Evolutionary conservation across 2,797 vertebrate genomes (phyloP).

Genomic region (Lateolabrax maculatus): DNA sequence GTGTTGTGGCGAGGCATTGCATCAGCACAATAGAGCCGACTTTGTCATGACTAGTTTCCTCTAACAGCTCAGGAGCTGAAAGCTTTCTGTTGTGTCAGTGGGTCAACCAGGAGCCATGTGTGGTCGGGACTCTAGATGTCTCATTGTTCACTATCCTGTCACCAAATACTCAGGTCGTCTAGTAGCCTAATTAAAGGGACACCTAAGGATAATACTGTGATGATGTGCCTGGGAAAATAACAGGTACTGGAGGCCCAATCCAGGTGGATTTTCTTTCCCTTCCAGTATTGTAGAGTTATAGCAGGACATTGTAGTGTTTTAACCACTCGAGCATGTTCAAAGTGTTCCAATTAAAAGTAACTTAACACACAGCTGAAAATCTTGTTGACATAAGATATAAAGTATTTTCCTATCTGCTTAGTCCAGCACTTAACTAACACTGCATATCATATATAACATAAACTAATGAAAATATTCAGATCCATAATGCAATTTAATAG

Average conservation of each 20-base stretch:
- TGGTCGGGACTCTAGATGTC: conserved; percentile 32
- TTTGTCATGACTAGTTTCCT: conserved; percentile 64
- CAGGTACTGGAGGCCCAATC: background rate
- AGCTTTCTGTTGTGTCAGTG: conserved; percentile 55
- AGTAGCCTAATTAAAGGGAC: conserved; percentile 49
- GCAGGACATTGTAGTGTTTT: background rate
- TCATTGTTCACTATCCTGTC: conserved; percentile 45
- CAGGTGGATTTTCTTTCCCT: background rate
- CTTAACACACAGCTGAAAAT: background rate
- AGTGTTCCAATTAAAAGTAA: background rate
- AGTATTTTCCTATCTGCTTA: background rate
- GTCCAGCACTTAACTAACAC: background rate
- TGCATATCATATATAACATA: background rate
- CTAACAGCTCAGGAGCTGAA: conserved; percentile 53
- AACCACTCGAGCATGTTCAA: background rate
- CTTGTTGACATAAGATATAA: background rate
- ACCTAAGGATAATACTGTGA: conserved; percentile 35
- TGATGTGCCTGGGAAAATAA: conserved; percentile 15
- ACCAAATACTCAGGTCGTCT: conserved; percentile 41
- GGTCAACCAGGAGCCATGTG: conserved; percentile 39
- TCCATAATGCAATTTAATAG: background rate
- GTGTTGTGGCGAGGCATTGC: conserved; percentile 37
- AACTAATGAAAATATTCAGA: background rate
- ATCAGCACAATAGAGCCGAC: conserved; percentile 48
- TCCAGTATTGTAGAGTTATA: background rate